A percentile compares a stretch with the other conserved stretches of the same genome.
Evolutionary conservation across 2,888 invertebrate species (phyloP).

Genomic region (Amiota communis): DNA sequence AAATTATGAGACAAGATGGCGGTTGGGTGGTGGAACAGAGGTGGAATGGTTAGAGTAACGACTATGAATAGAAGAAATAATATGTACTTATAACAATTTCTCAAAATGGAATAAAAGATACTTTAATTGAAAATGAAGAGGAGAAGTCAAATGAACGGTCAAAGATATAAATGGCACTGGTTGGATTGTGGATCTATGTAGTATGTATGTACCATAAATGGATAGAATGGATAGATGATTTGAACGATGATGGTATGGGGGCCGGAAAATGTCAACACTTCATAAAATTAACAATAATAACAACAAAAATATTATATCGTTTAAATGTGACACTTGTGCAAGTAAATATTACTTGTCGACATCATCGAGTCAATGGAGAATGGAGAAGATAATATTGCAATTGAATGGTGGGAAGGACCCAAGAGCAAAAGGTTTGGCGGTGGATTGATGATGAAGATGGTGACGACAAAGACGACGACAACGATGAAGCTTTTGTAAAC

Average conservation of each 20-base stretch:
- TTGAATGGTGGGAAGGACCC: background rate
- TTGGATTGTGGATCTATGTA: background rate
- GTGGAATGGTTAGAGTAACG: slow-evolving; percentile 36
- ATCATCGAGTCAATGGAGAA: background rate
- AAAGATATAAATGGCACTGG: slow-evolving; percentile 12
- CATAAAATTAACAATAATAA: slow-evolving; percentile 18
- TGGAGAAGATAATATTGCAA: background rate
- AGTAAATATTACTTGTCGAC: background rate
- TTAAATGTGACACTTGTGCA: slow-evolving; percentile 22
- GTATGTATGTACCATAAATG: too few species aligned
- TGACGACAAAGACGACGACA: slow-evolving; percentile 4
- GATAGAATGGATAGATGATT: background rate
- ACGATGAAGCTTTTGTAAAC: slow-evolving; percentile 41
- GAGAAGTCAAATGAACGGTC: slow-evolving; percentile 22
- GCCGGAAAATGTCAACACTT: slow-evolving; percentile 6
- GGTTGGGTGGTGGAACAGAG: background rate
- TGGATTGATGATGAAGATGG: background rate
- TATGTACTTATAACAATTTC: slow-evolving; percentile 42
- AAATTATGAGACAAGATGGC: background rate
- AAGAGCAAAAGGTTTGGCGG: background rate
- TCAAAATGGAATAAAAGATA: slow-evolving; percentile 30
- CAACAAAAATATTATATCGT: slow-evolving; percentile 17
- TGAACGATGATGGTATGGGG: background rate
- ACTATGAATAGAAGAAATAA: slow-evolving; percentile 45
- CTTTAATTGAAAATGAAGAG: slow-evolving; percentile 32